A percentile compares a stretch with the other conserved stretches of the same genome.
Evolutionary conservation across 2,888 invertebrate species (phyloP).

Genomic region (Neuroscelio doddi): DNA sequence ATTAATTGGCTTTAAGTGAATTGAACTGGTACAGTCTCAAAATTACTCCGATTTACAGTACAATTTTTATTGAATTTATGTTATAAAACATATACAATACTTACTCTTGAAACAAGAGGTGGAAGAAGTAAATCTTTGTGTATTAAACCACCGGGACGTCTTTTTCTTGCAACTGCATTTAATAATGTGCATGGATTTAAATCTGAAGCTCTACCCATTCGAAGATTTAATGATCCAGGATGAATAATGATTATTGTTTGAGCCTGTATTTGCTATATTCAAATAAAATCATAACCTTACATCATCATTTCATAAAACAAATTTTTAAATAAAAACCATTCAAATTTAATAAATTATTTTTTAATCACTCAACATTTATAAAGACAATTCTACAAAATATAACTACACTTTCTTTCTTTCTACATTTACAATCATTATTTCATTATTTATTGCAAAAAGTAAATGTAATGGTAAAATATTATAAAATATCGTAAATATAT

Average conservation of each 20-base stretch:
- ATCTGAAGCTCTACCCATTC: conserved; percentile 94
- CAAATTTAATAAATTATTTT: conserved; percentile 1
- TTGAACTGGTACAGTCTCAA: no score
- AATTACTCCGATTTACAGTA: no score
- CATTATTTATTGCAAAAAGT: conserved; percentile 1
- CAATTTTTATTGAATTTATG: no score
- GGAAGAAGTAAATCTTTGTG: conserved; percentile 81
- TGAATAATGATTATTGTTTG: conserved; percentile 94
- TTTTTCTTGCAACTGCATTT: conserved; percentile 87
- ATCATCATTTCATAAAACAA: not conserved
- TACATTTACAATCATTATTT: not conserved
- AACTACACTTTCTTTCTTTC: no score
- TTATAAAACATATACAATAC: no score
- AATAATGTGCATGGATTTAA: conserved; percentile 87
- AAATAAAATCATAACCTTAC: conserved; percentile 18
- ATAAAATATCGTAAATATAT: not conserved
- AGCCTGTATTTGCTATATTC: conserved; percentile 80
- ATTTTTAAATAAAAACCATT: conserved; percentile 1
- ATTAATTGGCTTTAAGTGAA: no score
- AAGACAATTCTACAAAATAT: no score
- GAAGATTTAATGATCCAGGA: conserved; percentile 91
- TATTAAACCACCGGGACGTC: conserved; percentile 71
- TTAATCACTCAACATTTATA: not conserved
- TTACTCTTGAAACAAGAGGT: conserved; percentile 75
- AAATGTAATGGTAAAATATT: conserved; percentile 1